A percentile compares a stretch with the other conserved stretches of the same genome.
Conservation (phyloP, 2,797 vertebrate genomes). For the Cirrhinus mrigala region DNA sequence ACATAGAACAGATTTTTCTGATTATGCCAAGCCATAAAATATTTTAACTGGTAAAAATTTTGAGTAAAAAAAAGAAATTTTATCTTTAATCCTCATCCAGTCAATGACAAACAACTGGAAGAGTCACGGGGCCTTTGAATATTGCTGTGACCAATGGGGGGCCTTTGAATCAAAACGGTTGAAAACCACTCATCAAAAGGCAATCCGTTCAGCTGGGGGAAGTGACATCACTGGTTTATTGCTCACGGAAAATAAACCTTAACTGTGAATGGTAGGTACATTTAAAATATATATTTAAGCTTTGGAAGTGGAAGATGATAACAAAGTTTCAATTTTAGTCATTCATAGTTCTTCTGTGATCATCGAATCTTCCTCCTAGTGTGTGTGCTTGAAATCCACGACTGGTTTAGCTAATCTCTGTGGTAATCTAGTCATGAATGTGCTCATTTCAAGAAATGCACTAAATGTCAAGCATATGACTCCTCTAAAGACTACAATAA, state of each 20-base stretch:
- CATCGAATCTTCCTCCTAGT: too few species aligned
- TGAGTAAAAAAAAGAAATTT: too few species aligned
- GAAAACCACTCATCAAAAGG: not conserved
- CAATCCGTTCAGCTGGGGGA: not conserved
- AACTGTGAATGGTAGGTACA: not conserved
- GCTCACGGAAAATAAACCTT: not conserved
- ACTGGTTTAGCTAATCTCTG: not conserved
- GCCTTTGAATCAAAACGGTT: not conserved
- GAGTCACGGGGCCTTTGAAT: not conserved
- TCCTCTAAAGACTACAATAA: not conserved
- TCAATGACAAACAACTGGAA: not conserved
- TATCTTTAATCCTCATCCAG: not conserved
- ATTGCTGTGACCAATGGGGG: not conserved
- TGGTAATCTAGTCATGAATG: not conserved
- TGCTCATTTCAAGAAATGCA: not conserved
- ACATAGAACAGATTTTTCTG: not conserved
- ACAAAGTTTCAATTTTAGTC: not conserved
- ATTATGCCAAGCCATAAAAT: not conserved
- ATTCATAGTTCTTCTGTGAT: not conserved
- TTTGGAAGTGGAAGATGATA: not conserved
- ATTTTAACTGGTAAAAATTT: not conserved
- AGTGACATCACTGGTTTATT: not conserved
- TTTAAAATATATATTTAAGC: not conserved
- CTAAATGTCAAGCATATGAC: conserved; percentile 18
- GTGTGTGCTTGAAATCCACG: not conserved